Evolutionary conservation across 2,113 vertebrate species (phyloP).

Genomic region (Dasyprocta punctata): DNA sequence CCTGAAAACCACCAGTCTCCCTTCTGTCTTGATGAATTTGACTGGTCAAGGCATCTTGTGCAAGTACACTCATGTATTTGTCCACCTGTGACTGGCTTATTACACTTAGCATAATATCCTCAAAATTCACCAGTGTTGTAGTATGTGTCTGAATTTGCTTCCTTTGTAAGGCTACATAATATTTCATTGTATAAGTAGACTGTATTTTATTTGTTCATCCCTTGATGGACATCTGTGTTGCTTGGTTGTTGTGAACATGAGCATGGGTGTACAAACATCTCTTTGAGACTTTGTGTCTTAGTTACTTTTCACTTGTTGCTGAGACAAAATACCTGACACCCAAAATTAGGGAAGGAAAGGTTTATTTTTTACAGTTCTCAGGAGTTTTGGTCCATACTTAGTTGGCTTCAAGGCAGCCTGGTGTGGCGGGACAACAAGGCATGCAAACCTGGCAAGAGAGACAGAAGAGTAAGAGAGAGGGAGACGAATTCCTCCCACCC

Average conservation of each 20-base stretch:
- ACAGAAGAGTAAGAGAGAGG: too few species aligned
- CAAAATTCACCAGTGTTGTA: neutral
- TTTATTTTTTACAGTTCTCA: too few species aligned
- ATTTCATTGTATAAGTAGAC: neutral
- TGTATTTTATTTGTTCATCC: neutral
- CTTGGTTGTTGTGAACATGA: neutral
- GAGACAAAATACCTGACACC: too few species aligned
- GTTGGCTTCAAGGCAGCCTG: too few species aligned
- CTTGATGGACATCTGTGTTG: neutral
- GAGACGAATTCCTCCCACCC: too few species aligned
- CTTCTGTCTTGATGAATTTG: neutral
- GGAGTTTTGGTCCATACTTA: too few species aligned
- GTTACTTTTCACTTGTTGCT: too few species aligned
- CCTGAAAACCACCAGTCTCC: neutral
- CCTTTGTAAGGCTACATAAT: neutral
- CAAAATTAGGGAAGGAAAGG: too few species aligned
- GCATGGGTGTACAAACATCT: neutral
- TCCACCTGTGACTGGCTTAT: neutral
- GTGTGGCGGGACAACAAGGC: too few species aligned
- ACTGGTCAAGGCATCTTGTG: neutral
- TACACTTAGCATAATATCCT: neutral
- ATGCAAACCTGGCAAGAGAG: too few species aligned
- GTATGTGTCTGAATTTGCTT: neutral
- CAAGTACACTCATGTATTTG: neutral
- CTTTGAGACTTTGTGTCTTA: too few species aligned